Evolutionary conservation across 2,888 invertebrate genomes (phyloP), one percentile per base, ranked within the genome.

Genomic region (Gandaritis pyraliata): DNA sequence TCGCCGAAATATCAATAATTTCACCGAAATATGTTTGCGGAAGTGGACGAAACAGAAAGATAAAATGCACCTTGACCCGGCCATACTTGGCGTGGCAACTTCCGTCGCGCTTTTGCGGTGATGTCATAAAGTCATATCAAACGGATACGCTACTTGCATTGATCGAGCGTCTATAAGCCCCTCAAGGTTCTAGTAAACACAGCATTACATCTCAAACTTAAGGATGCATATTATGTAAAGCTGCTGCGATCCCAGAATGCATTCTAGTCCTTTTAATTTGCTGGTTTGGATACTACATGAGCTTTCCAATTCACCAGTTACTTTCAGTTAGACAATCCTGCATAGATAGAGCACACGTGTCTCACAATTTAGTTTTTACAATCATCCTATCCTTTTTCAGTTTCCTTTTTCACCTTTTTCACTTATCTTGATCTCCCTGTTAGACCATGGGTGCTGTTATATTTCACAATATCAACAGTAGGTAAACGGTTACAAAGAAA

Each of bases 1-100:
- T 54, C 43, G 39, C 18, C 10, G 45, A 55, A 60, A 61, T 55
- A 8, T 13, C 54, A 46, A 46, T 54, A 41, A 57, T 18, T 58
- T 50, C 45, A 33, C 33, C 63, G 55, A 58, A 58, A 55, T 55
- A 46, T 54, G 54, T 45, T 63, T 58, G 39, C 63, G 63, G 63
- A 63, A 62, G 54, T 62, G 23, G 29, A 30, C 15, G 47, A 38
- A 23, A 39, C 30, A 30, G 54, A 57, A 55, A 64, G 56, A 61
- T 57, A 69, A 70, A 64, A 63, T 57, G 49, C 41, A 46, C 69
- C 71, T 72, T 73, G 73, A 73, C 72, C 71, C 64, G 63, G 56
- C 69, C 65, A 48, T 68, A 68, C 65, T 64, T 51, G 68, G 59
- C 53, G 63, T 58, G 62, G 64, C 65, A 68, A 60, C 71, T 69